phyloP scores from a whole-genome alignment of 2,113 vertebrate species.

The Vulpes ferrilata region DNA sequence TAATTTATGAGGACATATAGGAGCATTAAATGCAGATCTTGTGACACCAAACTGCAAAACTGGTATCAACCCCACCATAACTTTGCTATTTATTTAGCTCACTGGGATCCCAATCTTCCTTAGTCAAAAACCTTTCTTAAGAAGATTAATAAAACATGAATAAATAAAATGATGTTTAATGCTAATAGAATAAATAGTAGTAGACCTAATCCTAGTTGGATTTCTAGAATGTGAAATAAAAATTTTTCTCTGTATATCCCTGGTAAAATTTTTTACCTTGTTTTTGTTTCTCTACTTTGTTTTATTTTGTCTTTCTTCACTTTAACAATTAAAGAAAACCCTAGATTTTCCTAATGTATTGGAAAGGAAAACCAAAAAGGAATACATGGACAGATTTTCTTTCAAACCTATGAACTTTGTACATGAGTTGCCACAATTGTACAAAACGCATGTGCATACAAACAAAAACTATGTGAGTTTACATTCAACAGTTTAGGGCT shows the following conservation, averaged over 20 bases:
- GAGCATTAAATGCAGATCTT: background rate
- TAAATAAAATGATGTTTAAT: background rate
- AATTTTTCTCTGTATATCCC: background rate
- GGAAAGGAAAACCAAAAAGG: background rate
- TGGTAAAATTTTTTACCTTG: background rate
- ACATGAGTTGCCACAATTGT: background rate
- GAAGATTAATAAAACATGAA: background rate
- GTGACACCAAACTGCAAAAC: background rate
- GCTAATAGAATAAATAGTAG: background rate
- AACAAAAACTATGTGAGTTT: background rate
- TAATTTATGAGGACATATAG: background rate
- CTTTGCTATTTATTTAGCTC: background rate
- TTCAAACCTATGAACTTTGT: background rate
- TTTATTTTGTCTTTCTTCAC: background rate
- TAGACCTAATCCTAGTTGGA: background rate
- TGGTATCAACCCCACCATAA: background rate
- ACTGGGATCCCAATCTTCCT: background rate
- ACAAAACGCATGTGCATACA: background rate
- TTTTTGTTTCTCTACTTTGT: background rate
- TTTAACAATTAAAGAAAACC: background rate
- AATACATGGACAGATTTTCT: background rate
- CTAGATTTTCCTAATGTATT: background rate
- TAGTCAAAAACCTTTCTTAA: background rate
- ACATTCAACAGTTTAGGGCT: background rate
- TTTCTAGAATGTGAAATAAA: conserved; percentile 34